Evolutionary conservation across 2,113 vertebrate genomes (phyloP).

Genomic region (Tonatia bakeri): DNA sequence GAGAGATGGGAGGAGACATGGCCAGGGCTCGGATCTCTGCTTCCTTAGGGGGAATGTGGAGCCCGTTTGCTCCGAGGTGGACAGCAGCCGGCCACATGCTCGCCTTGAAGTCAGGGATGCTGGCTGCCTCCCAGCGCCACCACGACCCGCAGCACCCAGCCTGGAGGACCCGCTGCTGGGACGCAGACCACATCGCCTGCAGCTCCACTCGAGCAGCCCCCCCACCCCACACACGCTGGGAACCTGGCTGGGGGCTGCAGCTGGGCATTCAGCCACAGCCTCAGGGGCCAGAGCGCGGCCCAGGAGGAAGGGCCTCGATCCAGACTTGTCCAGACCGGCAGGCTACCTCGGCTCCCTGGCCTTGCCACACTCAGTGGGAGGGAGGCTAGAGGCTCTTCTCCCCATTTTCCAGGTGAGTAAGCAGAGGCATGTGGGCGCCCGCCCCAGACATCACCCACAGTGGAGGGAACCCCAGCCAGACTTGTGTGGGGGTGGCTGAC

Average conservation of each 20-base stretch:
- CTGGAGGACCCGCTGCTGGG: neutral
- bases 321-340: slow-evolving; percentile 43
- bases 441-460: neutral
- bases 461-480: neutral
- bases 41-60: neutral
- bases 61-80: neutral
- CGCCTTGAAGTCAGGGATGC: neutral
- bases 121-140: neutral
- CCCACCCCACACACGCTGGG: neutral
- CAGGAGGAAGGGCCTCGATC: neutral
- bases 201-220: neutral
- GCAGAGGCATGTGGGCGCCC: slow-evolving; percentile 44
- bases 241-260: neutral
- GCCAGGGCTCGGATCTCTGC: neutral
- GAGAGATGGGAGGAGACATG: neutral
- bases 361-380: neutral
- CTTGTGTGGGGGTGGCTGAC: neutral
- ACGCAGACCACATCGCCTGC: neutral
- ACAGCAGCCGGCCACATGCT: neutral
- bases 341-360: neutral
- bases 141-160: neutral
- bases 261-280: neutral
- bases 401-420: slow-evolving; percentile 68
- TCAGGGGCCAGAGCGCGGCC: neutral
- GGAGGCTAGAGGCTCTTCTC: neutral